phyloP scores from a whole-genome alignment of 2,113 vertebrate species.

The Axis porcinus region DNA sequence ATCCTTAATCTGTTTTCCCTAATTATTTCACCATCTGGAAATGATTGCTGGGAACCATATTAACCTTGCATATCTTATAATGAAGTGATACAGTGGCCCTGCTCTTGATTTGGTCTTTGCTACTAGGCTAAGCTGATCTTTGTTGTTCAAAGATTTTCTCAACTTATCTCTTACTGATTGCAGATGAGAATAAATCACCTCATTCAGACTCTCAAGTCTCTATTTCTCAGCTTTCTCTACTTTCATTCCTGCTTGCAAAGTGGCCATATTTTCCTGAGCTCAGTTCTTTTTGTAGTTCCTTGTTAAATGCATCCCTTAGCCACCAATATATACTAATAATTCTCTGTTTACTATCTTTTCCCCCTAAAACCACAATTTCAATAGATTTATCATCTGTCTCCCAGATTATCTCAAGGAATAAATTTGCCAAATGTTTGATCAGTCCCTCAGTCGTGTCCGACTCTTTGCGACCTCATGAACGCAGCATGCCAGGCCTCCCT shows the following conservation, averaged over 20 bases:
- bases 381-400: neutral
- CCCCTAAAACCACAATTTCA: neutral
- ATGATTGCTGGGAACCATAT: neutral
- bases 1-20: neutral
- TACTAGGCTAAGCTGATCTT: neutral
- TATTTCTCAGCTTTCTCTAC: neutral
- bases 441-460: fast-evolving
- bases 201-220: neutral
- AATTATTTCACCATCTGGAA: neutral
- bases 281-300: neutral
- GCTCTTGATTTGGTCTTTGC: neutral
- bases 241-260: neutral
- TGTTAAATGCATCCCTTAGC: neutral
- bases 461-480: neutral
- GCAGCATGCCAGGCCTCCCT: neutral
- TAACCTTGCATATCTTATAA: neutral
- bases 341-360: neutral
- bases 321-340: neutral
- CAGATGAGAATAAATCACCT: neutral
- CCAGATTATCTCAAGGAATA: neutral
- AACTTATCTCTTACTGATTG: neutral
- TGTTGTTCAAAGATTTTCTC: neutral
- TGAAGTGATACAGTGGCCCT: neutral
- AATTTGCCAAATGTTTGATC: neutral
- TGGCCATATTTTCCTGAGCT: neutral